phyloP scores from a whole-genome alignment of 2,113 vertebrate genomes.

The Ranitomeya variabilis region DNA sequence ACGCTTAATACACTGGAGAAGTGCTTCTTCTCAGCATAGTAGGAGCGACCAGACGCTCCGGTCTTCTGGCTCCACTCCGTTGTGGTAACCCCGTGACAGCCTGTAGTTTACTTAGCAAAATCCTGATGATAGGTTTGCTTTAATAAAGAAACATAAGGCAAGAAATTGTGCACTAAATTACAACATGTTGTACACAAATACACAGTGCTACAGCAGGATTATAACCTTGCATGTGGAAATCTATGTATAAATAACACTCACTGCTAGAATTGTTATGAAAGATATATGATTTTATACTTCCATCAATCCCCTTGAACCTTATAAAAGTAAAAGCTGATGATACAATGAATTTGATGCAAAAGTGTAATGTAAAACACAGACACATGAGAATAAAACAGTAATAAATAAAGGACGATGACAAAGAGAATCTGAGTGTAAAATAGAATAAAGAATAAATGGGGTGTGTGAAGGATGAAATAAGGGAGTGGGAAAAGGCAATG shows the following conservation, averaged over 20 bases:
- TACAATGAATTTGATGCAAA: neutral
- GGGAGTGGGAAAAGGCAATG: conserved; percentile 19
- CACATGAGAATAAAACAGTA: neutral
- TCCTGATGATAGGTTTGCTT: neutral
- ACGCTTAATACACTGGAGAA: too few species aligned
- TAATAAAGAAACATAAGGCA: neutral
- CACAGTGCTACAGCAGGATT: neutral
- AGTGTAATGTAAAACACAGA: neutral
- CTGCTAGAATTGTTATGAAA: neutral
- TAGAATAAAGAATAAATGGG: conserved; percentile 23
- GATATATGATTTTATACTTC: neutral
- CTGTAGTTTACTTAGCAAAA: too few species aligned
- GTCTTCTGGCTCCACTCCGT: too few species aligned
- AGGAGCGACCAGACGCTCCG: too few species aligned
- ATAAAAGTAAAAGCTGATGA: neutral
- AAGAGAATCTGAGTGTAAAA: conserved; percentile 5
- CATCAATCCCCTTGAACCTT: neutral
- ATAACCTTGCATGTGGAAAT: neutral
- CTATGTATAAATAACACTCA: neutral
- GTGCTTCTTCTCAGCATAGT: too few species aligned
- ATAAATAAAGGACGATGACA: conserved; percentile 1
- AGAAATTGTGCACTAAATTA: conserved; percentile 10
- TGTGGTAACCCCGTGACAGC: too few species aligned
- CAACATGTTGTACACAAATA: neutral
- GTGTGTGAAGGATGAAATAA: neutral